Conservation (phyloP, 2,888 invertebrate species). For the Nebria brevicollis region DNA sequence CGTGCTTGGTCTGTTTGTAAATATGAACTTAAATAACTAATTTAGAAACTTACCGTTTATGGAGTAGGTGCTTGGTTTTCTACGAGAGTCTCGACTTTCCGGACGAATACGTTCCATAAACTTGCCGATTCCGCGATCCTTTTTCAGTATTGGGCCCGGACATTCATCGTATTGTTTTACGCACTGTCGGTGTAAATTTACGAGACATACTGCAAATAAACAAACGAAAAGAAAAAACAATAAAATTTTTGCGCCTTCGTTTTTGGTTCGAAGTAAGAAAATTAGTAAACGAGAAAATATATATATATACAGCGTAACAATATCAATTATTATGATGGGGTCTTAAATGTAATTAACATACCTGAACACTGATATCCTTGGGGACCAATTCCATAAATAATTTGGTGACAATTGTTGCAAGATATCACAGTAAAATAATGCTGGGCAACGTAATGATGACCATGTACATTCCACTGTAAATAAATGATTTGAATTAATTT, state of each 20-base stretch:
- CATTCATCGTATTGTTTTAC: conserved; percentile 62
- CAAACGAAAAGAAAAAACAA: conserved; percentile 19
- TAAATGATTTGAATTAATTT: conserved; percentile 39
- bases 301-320: background rate
- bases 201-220: conserved; percentile 58
- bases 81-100: conserved; percentile 59
- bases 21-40: background rate
- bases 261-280: background rate
- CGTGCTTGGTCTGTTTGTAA: too few relatives aligned
- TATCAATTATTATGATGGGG: too few relatives aligned
- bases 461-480: conserved; percentile 78
- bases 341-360: conserved; percentile 60
- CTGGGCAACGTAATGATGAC: conserved; percentile 89
- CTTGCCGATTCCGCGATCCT: conserved; percentile 58
- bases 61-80: conserved; percentile 63
- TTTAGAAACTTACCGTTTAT: conserved; percentile 60
- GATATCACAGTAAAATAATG: conserved; percentile 90
- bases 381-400: conserved; percentile 95
- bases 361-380: conserved; percentile 97
- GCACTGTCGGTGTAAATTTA: conserved; percentile 61
- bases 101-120: conserved; percentile 58
- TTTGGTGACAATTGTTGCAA: conserved; percentile 93
- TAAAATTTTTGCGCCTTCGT: background rate
- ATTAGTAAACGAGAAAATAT: background rate
- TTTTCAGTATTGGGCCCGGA: conserved; percentile 61